Base-by-base conservation (phyloP, 2,888 invertebrate genomes). In the Heliconius charithonia region DNA sequence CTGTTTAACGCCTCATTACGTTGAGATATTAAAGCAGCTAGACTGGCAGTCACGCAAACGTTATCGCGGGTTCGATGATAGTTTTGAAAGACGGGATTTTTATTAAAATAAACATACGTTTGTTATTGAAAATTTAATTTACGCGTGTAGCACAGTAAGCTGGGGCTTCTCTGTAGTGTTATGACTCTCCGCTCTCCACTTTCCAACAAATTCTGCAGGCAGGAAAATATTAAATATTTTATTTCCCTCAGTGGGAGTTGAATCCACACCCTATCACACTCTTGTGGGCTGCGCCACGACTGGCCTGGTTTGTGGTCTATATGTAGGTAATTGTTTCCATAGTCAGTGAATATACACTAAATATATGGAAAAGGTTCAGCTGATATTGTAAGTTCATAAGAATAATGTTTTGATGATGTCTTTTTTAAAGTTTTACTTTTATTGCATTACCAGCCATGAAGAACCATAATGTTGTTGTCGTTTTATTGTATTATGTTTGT, bases 1-100 rank as follows among this genome's bases (percentile, higher is more conserved):
- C 59, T 59, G 76, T 79, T 79, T 73, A 73, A 76, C 79, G 76
- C 76, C 76, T 79, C 79, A 73, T 79, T 79, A 79, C 59, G 59
- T 32, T 69, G 41, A 75, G 62, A 73, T 72, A 37, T 76, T 67
- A 62, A 74, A 41, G 62, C 62, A 22, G 32, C 56, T 72, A 72
- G 76, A 45, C 71, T 45, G 69, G 27, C 29, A 75, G 59, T 76
- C 76, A 72, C 29, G 72, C 76, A 72, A 76, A 79, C 72, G 76
- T 76, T 76, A 72, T 76, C 19, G 63, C 76, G 51, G 25, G 66
- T 65, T 41, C 45, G 41, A 63, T 76, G 45, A 63, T 74, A 22
- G 41, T 25, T 27, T 45, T 19, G 9, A 69, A 41, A 69, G 69
- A 45, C 25, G 16, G 16, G 41, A 13, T 41, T 41, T 67, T 41